phyloP scores from a whole-genome alignment of 2,797 vertebrate genomes.

The Sciurus carolinensis region DNA sequence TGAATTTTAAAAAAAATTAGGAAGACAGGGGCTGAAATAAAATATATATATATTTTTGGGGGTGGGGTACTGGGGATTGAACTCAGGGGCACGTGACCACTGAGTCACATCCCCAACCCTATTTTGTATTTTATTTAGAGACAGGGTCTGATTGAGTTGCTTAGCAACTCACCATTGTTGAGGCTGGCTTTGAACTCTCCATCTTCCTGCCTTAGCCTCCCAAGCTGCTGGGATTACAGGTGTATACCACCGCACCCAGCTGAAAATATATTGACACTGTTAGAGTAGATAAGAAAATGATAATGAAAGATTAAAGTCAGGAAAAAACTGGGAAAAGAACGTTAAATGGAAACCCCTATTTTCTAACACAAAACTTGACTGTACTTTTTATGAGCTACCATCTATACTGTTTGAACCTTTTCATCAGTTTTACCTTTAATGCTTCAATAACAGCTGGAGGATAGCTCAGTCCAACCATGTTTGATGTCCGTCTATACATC shows the following conservation, averaged over 20 bases:
- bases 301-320: slow-evolving; percentile 5
- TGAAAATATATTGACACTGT: background rate
- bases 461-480: slow-evolving; percentile 96
- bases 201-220: too few relatives aligned
- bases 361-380: slow-evolving; percentile 9
- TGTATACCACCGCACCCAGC: too few relatives aligned
- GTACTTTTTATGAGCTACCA: background rate
- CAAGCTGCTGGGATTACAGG: too few relatives aligned
- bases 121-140: too few relatives aligned
- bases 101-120: too few relatives aligned
- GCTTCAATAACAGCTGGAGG: slow-evolving; percentile 95
- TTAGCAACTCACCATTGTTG: too few relatives aligned
- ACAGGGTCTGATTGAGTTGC: too few relatives aligned
- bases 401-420: background rate
- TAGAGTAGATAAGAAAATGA: background rate
- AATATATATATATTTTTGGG: too few relatives aligned
- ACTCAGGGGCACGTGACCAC: too few relatives aligned
- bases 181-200: too few relatives aligned
- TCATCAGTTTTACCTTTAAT: slow-evolving; percentile 93
- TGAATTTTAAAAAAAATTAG: background rate
- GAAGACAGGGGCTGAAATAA: background rate
- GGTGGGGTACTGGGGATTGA: too few relatives aligned
- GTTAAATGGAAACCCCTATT: background rate
- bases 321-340: background rate
- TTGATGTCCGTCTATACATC: slow-evolving; percentile 97